A percentile compares a stretch with the other conserved stretches of the same genome.
Conservation (phyloP, 2,113 vertebrate genomes). For the Malurus melanocephalus region DNA sequence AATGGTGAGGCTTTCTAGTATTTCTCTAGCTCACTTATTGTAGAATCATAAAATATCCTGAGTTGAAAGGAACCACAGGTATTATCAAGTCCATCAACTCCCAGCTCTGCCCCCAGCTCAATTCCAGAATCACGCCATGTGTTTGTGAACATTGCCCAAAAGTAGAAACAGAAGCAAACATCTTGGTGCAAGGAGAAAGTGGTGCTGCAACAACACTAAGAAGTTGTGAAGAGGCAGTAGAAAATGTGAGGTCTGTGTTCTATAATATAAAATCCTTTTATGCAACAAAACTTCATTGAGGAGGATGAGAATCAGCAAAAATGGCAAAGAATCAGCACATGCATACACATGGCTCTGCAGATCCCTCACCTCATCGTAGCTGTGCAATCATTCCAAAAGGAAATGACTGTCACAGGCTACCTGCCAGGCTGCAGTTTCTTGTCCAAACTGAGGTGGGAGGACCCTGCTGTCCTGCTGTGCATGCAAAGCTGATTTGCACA, state of each 20-base stretch:
- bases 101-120: background rate
- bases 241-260: rapidly evolving
- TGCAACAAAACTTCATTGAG: background rate
- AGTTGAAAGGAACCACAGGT: background rate
- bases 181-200: background rate
- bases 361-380: background rate
- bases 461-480: background rate
- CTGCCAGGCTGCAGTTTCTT: background rate
- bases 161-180: background rate
- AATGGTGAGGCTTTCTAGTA: background rate
- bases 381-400: background rate
- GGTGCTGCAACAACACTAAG: background rate
- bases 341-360: background rate
- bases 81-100: background rate
- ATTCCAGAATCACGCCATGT: background rate
- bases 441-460: background rate
- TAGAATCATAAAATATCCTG: background rate
- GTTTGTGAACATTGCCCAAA: background rate
- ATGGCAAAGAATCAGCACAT: background rate
- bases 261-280: background rate
- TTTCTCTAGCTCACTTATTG: background rate
- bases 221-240: background rate
- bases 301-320: background rate
- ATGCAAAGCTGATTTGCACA: background rate
- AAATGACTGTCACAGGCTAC: background rate